These are phyloP conservation scores for Lepidocyrtinus sp. DNA, from an alignment of 2,888 invertebrate genomes.

Conservation along the genomic window DNA sequence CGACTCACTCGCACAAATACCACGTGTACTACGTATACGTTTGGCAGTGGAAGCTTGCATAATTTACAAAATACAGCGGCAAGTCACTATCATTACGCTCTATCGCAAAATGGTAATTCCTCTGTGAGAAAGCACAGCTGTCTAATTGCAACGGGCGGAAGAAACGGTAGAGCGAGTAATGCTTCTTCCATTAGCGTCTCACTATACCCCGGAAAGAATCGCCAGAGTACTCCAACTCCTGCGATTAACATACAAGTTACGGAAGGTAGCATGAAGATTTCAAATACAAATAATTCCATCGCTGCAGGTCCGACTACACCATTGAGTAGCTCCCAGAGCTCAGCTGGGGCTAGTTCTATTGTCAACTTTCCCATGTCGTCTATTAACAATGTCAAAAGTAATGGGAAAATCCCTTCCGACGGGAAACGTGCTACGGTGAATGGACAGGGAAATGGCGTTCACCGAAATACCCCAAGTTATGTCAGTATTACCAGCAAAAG, in stretches of 20 bases:
- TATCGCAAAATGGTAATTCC: background rate
- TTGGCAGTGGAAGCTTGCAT: constrained; percentile 52
- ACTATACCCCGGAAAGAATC: constrained; percentile 37
- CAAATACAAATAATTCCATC: constrained; percentile 17
- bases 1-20: constrained; percentile 64
- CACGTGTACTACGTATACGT: constrained; percentile 65
- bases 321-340: background rate
- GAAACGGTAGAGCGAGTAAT: constrained; percentile 1
- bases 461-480: constrained; percentile 27
- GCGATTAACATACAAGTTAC: background rate
- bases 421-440: background rate
- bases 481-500: constrained; percentile 29
- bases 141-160: background rate
- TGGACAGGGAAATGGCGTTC: constrained; percentile 3
- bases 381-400: background rate
- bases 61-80: constrained; percentile 27
- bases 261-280: background rate
- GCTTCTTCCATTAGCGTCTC: constrained; percentile 28
- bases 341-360: constrained; percentile 2
- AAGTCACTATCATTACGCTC: background rate
- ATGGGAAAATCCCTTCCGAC: constrained; percentile 33
- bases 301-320: background rate
- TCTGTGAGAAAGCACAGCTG: constrained; percentile 26
- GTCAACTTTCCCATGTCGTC: constrained; percentile 12
- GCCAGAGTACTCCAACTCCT: background rate